phyloP scores from a whole-genome alignment of 2,113 vertebrate species.

The Passer montanus region DNA sequence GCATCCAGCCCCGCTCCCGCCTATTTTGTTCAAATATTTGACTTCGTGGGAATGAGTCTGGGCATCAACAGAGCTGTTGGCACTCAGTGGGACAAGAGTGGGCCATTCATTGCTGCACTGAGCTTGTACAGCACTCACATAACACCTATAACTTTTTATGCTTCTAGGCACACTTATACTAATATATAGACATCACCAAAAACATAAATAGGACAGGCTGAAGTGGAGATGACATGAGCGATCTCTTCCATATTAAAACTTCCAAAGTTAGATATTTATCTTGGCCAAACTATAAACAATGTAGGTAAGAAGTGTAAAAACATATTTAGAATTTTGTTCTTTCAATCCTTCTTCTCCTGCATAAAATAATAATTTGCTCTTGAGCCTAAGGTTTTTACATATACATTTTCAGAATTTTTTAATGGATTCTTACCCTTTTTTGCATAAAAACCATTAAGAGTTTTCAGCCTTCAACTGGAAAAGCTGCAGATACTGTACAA shows the following conservation, averaged over 20 bases:
- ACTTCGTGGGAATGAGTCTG: neutral
- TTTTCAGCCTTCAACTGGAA: neutral
- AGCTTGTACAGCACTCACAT: neutral
- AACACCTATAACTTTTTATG: neutral
- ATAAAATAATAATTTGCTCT: neutral
- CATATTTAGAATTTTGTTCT: neutral
- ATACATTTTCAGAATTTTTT: neutral
- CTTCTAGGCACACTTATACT: neutral
- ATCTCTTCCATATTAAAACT: neutral
- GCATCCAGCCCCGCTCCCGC: neutral
- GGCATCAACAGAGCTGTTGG: neutral
- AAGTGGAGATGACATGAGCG: neutral
- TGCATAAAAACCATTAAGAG: neutral
- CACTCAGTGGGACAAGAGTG: neutral
- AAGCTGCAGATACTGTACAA: neutral
- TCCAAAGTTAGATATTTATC: neutral
- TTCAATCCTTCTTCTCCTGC: neutral
- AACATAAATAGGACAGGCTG: neutral
- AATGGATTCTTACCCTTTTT: neutral
- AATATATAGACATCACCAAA: neutral
- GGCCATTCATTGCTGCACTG: too few relatives aligned
- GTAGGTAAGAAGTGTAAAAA: neutral
- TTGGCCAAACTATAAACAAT: neutral
- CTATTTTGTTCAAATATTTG: neutral
- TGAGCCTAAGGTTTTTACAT: neutral